These are phyloP conservation scores for Catostomus latipinnis DNA, from an alignment of 2,797 vertebrate species.

Conservation along the genomic window DNA sequence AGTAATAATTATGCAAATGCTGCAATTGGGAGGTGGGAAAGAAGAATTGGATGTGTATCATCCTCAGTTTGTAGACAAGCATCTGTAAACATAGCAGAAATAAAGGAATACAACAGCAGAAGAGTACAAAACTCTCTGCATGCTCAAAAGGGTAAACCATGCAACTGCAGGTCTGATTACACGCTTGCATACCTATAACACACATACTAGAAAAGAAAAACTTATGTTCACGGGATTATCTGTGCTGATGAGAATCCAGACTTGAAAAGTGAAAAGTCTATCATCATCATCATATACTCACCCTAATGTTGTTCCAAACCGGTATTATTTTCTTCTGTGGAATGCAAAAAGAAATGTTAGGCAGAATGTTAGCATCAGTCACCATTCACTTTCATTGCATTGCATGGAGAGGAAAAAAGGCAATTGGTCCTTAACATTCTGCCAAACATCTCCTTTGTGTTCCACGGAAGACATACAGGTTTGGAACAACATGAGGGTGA, in stretches of 20 bases:
- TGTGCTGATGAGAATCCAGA: conserved; percentile 46
- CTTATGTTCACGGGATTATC: conserved; percentile 72
- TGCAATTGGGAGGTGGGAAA: conserved; percentile 54
- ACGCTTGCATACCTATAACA: neutral
- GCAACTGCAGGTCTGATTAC: conserved; percentile 60
- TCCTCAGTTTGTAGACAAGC: conserved; percentile 30
- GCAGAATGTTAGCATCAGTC: too few species aligned
- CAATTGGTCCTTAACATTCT: too few species aligned
- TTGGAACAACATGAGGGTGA: too few species aligned
- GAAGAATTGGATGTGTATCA: conserved; percentile 50
- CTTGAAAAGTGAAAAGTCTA: too few species aligned
- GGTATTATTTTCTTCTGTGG: too few species aligned
- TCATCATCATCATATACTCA: too few species aligned
- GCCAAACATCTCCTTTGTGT: too few species aligned
- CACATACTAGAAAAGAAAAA: conserved; percentile 22
- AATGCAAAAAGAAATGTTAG: too few species aligned
- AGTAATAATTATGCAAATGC: conserved; percentile 46
- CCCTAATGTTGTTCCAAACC: too few species aligned
- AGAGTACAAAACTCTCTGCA: conserved; percentile 58
- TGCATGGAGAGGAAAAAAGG: too few species aligned
- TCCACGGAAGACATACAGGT: too few species aligned
- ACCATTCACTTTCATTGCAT: too few species aligned
- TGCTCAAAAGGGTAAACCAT: conserved; percentile 72
- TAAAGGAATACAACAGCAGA: conserved; percentile 8
- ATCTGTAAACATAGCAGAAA: conserved; percentile 26